These are phyloP conservation scores for Salmo trutta DNA, from an alignment of 2,797 vertebrate species.

Conservation along the genomic window DNA sequence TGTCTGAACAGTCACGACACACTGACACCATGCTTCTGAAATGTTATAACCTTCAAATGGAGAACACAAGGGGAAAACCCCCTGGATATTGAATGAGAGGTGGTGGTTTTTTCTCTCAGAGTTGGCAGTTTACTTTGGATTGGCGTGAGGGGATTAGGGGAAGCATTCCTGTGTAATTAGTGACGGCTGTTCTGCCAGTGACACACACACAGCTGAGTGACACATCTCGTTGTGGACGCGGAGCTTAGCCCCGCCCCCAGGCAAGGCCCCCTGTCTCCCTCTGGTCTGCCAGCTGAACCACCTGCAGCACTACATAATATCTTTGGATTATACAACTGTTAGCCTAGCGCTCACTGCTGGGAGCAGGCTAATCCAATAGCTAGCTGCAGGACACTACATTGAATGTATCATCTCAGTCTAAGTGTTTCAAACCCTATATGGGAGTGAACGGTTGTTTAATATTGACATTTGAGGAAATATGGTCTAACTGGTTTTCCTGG, in stretches of 20 bases:
- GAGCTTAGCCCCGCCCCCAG: constrained; percentile 1
- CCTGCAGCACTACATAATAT: neutral
- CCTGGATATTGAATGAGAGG: constrained; percentile 53
- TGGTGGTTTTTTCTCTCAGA: constrained; percentile 61
- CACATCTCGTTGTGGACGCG: constrained; percentile 52
- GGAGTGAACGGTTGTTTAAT: too few species aligned
- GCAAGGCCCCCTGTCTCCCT: constrained; percentile 13
- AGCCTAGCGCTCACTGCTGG: neutral
- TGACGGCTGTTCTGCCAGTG: constrained; percentile 70
- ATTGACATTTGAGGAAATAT: too few species aligned
- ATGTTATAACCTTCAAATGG: constrained; percentile 51
- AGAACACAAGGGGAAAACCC: constrained; percentile 42
- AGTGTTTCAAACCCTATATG: neutral
- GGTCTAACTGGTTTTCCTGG: too few species aligned
- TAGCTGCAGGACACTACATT: neutral
- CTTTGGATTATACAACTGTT: neutral
- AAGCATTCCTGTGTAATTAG: constrained; percentile 79
- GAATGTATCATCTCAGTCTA: neutral
- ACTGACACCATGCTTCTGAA: constrained; percentile 40
- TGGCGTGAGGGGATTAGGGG: constrained; percentile 74
- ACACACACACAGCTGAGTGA: constrained; percentile 70
- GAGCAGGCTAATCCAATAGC: neutral
- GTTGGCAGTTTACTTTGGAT: constrained; percentile 65
- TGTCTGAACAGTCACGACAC: constrained; percentile 41
- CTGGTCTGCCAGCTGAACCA: neutral